Base-by-base conservation (phyloP, 2,888 invertebrate species). In the Sphinx pinastri region DNA sequence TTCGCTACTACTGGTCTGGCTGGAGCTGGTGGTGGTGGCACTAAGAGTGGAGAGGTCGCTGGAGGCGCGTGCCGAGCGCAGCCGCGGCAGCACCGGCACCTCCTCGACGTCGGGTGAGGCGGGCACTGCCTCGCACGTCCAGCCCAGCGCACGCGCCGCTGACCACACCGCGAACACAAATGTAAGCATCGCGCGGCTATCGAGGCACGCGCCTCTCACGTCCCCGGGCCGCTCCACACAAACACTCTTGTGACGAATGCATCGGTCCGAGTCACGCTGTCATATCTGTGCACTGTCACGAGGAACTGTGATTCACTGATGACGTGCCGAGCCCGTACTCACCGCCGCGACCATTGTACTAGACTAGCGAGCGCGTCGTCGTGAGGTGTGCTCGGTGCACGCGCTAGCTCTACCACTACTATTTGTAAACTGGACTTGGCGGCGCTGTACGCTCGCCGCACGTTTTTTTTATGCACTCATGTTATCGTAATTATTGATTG, bases 101-200 rank as follows among this genome's bases (percentile, higher is more conserved):
- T 93, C 94, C 72, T 94, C 94, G 72, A 84, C 83, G 71, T 92
- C 92, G 70, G 91, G 91, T 60, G 92, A 86, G 72, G 81, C 72
- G 71, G 86, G 81, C 74, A 76, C 81, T 70, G 80, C 79, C 70
- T 89, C 91, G 83, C 86, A 85, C 76, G 88, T 81, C 91, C 90
- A 91, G 82, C 94, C 91, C 81, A 95, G 90, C 89, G 95, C 95
- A 86, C 95, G 95, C 84, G 95, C 94, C 77, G 94, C 93, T 82
- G 95, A 94, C 95, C 95, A 95, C 90, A 95, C 89, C 88, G 95
- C 94, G 84, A 95, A 95, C 82, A 95, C 93, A 83, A 95, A 87
- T 84, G 95, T 95, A 89, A 95, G 90, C 95, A 95, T 95, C 73
- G 77, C 83, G 81, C 82, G 76, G 78, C 87, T 91, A 90, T 79